Percentiles rank a stretch among this genome's conserved stretches.
Conservation (phyloP, 2,888 invertebrate species). For the Ophion slaviceki region DNA sequence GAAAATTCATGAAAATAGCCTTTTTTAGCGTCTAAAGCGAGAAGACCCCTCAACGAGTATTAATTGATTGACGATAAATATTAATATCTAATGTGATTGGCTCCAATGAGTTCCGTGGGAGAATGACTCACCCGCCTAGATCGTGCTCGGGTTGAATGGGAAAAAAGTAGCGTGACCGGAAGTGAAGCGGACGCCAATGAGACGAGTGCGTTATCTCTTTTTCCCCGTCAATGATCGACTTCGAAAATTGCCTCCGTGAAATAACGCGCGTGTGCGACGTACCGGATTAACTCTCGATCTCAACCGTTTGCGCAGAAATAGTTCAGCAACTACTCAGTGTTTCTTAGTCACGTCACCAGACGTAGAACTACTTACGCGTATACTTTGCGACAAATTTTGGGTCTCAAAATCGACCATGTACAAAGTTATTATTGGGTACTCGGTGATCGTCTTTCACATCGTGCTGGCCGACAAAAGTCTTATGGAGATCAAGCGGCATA, state of each 20-base stretch:
- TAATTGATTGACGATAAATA: slow-evolving; percentile 9
- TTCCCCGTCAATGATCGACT: neutral
- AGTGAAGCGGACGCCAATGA: neutral
- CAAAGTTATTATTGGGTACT: neutral
- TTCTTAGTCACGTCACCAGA: neutral
- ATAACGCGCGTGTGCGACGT: too few species aligned
- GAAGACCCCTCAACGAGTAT: neutral
- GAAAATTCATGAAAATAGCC: too few species aligned
- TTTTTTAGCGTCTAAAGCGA: too few species aligned
- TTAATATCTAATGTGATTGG: slow-evolving; percentile 3
- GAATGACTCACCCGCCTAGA: too few species aligned
- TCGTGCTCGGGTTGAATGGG: neutral
- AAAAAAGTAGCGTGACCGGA: slow-evolving; percentile 14
- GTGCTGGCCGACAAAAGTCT: slow-evolving; percentile 30
- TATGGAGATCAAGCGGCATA: slow-evolving; percentile 45
- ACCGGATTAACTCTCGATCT: too few species aligned
- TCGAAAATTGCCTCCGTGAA: too few species aligned
- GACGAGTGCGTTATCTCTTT: slow-evolving; percentile 4
- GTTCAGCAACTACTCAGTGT: neutral
- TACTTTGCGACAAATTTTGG: neutral
- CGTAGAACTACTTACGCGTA: too few species aligned
- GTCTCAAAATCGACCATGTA: neutral
- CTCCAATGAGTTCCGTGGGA: too few species aligned
- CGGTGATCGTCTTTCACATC: neutral
- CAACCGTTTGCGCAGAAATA: too few species aligned